Evolutionary conservation across 2,888 invertebrate species (phyloP), one percentile per base, ranked within the genome.

Genomic region (Acrobasis repandana): DNA sequence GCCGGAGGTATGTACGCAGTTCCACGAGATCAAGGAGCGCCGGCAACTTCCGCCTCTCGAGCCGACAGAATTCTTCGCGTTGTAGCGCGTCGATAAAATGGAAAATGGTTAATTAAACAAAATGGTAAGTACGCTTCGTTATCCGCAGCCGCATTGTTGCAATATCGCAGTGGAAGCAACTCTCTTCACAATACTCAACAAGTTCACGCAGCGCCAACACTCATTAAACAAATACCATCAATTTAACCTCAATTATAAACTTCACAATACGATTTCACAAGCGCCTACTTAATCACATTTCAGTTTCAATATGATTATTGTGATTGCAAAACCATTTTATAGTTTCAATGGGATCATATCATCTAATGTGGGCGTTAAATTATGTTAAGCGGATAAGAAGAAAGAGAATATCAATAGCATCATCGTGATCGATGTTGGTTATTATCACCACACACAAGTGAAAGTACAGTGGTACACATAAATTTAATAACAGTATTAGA

Each of bases 401-500:
- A 81, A 82, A 74, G 67, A 77, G 73, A 75, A 74, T 76, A 73
- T 78, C 75, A 78, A 83, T 81, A 74, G 70, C 75, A 80, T 77
- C 78, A 65, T 67, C 68, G 82, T 86, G 86, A 89, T 85, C 83
- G 83, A 88, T 88, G 83, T 73, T 72, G 71, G 75, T 79, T 83
- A 85, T 85, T 85, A 85, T 76, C 76, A 77, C 76, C 79, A 79
- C 79, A 83, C 77, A 78, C 69, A 74, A 79, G 88, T 86, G 89
- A 90, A 90, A 90, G 90, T 89, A 83, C 80, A 74, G 72, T 76
- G 79, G 82, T 80, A 80, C 75, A 80, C 83, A 86, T 85, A 84
- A 84, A 86, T 85, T 88, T 88, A 88, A 88, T 88, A 88, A 88
- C 87, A 88, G 85, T 87, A 88, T 86, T 87, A 88, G 88, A 88